These are phyloP conservation scores for Pipistrellus kuhlii DNA, from an alignment of 2,797 vertebrate species.

Conservation along the genomic window DNA sequence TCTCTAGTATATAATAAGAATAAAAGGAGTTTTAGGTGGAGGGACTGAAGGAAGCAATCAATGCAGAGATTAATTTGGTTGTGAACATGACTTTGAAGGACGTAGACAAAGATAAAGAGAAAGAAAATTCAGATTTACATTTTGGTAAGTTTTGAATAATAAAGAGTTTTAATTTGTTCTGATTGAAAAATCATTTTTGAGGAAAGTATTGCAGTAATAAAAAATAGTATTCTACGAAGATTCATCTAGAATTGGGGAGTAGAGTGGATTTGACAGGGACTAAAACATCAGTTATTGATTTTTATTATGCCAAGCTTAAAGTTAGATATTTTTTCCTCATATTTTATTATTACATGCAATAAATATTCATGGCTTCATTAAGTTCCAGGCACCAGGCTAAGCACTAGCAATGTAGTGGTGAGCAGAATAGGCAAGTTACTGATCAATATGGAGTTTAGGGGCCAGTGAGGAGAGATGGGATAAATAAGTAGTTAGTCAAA, in stretches of 20 bases:
- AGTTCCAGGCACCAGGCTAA: not conserved
- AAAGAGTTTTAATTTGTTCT: not conserved
- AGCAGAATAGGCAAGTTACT: not conserved
- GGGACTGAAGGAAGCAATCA: not conserved
- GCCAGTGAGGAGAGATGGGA: not conserved
- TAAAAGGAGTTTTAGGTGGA: not conserved
- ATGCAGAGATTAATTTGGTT: not conserved
- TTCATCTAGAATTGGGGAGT: not conserved
- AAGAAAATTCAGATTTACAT: slow-evolving; percentile 6
- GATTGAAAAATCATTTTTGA: not conserved
- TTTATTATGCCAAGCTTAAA: not conserved
- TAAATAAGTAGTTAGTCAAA: not conserved
- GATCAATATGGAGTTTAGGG: not conserved
- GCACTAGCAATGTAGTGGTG: not conserved
- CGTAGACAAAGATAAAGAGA: not conserved
- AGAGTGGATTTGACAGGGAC: not conserved
- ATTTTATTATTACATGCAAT: not conserved
- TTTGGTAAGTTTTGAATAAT: not conserved
- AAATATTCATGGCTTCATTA: not conserved
- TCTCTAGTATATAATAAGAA: not conserved
- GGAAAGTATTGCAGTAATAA: not conserved
- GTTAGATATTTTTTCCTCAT: not conserved
- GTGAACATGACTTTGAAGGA: not conserved
- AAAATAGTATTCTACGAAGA: not conserved
- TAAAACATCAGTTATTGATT: not conserved